These are phyloP conservation scores for Dendrophyllia cribrosa DNA, from an alignment of 64 coral and sea anemone genomes.

Conservation along the genomic window DNA sequence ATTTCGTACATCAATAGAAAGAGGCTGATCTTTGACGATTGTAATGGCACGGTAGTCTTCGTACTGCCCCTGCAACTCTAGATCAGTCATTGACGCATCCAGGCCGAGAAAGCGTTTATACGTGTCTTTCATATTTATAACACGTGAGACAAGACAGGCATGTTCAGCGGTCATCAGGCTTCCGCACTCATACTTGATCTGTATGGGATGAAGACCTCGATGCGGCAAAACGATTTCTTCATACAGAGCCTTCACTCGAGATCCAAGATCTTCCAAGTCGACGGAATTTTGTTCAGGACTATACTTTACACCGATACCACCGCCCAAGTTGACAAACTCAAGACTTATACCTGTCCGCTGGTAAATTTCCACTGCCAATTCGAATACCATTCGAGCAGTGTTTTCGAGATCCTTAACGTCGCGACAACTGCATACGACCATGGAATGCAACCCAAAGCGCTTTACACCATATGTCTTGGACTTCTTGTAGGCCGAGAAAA, in stretches of 20 bases:
- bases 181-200: slow-evolving; percentile 11
- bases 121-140: neutral
- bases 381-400: slow-evolving; percentile 4
- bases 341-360: neutral
- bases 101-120: neutral
- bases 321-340: slow-evolving; percentile 31
- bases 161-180: neutral
- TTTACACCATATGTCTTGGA: slow-evolving; percentile 10
- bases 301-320: slow-evolving; percentile 34
- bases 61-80: neutral
- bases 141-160: slow-evolving; percentile 6
- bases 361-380: slow-evolving; percentile 19
- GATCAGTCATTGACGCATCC: neutral
- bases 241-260: neutral
- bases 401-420: neutral
- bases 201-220: neutral
- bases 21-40: neutral
- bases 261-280: neutral
- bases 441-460: slow-evolving; percentile 10
- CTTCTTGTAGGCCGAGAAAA: slow-evolving; percentile 12
- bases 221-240: slow-evolving; percentile 12
- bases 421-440: neutral
- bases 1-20: neutral
- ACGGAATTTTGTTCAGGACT: neutral
- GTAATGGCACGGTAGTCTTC: neutral